phyloP scores from a whole-genome alignment of 2,797 vertebrate species.

The Otolemur crassicaudatus region DNA sequence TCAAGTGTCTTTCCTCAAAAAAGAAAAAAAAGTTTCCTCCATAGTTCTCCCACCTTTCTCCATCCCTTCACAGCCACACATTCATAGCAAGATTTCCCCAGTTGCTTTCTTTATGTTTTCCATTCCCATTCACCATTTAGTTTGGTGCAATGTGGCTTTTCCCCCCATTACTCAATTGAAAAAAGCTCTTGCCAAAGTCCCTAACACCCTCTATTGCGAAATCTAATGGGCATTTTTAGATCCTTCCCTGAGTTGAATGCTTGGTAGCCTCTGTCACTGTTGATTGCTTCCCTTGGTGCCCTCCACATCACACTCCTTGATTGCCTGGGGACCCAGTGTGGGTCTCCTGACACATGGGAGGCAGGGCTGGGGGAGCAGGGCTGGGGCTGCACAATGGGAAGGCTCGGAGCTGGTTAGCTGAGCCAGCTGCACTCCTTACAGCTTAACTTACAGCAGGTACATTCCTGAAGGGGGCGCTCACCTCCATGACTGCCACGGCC shows the following conservation, averaged over 20 bases:
- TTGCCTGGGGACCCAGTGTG: neutral
- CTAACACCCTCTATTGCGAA: conserved; percentile 36
- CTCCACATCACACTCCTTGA: neutral
- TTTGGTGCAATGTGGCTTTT: conserved; percentile 39
- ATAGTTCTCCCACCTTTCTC: neutral
- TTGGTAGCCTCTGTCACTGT: neutral
- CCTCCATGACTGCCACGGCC: no score
- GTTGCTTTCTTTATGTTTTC: neutral
- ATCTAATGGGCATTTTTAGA: conserved; percentile 54
- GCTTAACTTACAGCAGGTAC: neutral
- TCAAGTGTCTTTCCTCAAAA: neutral
- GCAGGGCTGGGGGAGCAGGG: neutral
- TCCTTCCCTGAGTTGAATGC: neutral
- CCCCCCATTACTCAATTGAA: conserved; percentile 43
- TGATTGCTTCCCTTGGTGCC: neutral
- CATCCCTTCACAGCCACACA: neutral
- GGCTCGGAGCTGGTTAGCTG: neutral
- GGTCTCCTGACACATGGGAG: neutral
- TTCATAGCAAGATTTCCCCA: neutral
- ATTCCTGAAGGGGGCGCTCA: neutral
- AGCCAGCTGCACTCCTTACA: neutral
- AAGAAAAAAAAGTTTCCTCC: neutral
- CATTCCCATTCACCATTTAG: neutral
- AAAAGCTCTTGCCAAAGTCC: conserved; percentile 57
- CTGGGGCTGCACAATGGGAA: neutral